Percentiles rank a stretch among this genome's conserved stretches.
Conservation (phyloP, 2,113 vertebrate genomes). For the Leptodactylus fuscus region DNA sequence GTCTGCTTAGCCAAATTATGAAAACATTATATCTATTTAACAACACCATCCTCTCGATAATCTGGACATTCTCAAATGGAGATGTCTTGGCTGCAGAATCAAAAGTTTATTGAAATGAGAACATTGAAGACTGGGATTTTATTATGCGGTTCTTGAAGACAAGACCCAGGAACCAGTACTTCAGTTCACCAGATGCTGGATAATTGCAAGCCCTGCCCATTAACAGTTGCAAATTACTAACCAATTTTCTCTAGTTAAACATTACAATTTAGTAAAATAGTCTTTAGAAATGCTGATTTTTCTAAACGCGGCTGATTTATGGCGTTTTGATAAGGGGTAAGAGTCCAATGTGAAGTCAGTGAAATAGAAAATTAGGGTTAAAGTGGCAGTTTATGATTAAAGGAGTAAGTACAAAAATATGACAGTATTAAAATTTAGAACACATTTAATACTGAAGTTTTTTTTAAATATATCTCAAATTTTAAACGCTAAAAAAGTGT, state of each 20-base stretch:
- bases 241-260: constrained; percentile 53
- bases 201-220: constrained; percentile 48
- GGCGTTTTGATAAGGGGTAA: constrained; percentile 2
- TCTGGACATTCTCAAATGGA: constrained; percentile 58
- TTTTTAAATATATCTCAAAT: neutral
- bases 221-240: constrained; percentile 46
- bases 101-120: constrained; percentile 55
- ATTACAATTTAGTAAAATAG: constrained; percentile 8
- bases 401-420: neutral
- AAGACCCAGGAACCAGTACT: constrained; percentile 34
- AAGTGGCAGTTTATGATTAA: neutral
- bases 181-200: constrained; percentile 51
- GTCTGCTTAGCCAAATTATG: constrained; percentile 58
- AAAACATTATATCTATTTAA: constrained; percentile 59
- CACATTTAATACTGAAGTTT: neutral
- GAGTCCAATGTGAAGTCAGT: constrained; percentile 7
- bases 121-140: constrained; percentile 47
- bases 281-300: constrained; percentile 6
- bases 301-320: constrained; percentile 25
- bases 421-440: neutral
- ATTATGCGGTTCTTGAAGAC: constrained; percentile 40
- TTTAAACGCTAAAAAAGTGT: no score
- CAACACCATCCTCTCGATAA: constrained; percentile 54
- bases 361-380: neutral
- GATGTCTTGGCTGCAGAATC: constrained; percentile 53